Conservation (phyloP, 1,140 invertebrate species). For the Riptortus pedestris region DNA sequence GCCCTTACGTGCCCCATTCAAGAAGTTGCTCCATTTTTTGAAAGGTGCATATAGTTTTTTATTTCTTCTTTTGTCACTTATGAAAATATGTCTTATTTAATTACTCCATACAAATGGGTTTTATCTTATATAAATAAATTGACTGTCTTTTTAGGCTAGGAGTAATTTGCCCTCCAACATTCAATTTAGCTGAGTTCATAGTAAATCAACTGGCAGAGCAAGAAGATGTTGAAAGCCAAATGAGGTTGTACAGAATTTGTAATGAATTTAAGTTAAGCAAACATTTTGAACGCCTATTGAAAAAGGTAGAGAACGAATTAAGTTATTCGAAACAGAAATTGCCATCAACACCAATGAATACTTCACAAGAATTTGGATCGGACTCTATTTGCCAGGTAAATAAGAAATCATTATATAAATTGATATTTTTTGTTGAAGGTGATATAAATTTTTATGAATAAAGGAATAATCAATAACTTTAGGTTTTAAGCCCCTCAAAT, state of each 20-base stretch:
- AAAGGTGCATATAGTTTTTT: conserved; percentile 29
- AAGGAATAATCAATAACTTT: too few relatives aligned
- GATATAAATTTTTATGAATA: too few relatives aligned
- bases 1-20: conserved; percentile 57
- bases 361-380: conserved; percentile 3
- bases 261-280: conserved; percentile 24
- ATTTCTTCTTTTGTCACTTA: background rate
- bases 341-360: background rate
- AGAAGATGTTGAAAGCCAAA: conserved; percentile 23
- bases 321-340: background rate
- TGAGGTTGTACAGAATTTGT: conserved; percentile 21
- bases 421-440: too few relatives aligned
- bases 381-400: conserved; percentile 18
- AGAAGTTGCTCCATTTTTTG: conserved; percentile 17
- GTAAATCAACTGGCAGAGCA: conserved; percentile 44
- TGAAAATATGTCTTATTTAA: conserved; percentile 38
- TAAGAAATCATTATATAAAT: conserved; percentile 2
- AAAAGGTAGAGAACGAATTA: conserved; percentile 19
- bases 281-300: conserved; percentile 15
- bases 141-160: conserved; percentile 41
- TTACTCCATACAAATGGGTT: background rate
- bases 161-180: conserved; percentile 49
- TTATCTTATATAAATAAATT: background rate
- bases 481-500: too few relatives aligned
- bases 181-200: conserved; percentile 62